A percentile compares a stretch with the other conserved stretches of the same genome.
phyloP scores from a whole-genome alignment of 2,888 invertebrate species.

The Trimorus sp. region DNA sequence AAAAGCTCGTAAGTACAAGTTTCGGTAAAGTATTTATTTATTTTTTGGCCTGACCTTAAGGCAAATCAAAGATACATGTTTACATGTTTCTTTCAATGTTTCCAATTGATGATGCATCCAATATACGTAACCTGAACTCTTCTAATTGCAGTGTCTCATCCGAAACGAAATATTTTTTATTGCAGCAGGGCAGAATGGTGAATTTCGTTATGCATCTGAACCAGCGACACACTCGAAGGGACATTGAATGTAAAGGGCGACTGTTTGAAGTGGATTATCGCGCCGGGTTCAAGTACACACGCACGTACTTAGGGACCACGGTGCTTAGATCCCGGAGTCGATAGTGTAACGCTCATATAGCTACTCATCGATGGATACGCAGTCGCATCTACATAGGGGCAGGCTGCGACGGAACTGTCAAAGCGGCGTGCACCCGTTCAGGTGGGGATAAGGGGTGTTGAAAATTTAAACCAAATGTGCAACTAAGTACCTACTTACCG shows the following conservation, averaged over 20 bases:
- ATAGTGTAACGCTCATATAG: constrained; percentile 55
- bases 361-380: constrained; percentile 49
- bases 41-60: too few species aligned
- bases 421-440: constrained; percentile 36
- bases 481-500: constrained; percentile 80
- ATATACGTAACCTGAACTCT: too few species aligned
- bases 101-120: too few species aligned
- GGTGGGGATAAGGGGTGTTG: constrained; percentile 61
- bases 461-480: constrained; percentile 80
- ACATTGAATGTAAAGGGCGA: constrained; percentile 38
- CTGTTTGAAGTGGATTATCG: constrained; percentile 54
- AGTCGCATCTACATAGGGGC: constrained; percentile 50
- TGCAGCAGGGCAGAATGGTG: too few species aligned
- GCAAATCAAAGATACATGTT: too few species aligned
- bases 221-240: constrained; percentile 17
- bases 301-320: constrained; percentile 28
- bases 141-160: too few species aligned
- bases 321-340: constrained; percentile 59
- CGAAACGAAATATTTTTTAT: too few species aligned
- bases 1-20: too few species aligned
- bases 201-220: background rate
- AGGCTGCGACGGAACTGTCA: constrained; percentile 35
- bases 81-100: too few species aligned
- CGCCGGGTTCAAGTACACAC: constrained; percentile 32
- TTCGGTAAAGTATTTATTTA: too few species aligned